A percentile compares a stretch with the other conserved stretches of the same genome.
These are phyloP conservation scores for Chaetops frenatus DNA, from an alignment of 2,113 vertebrate genomes.

Conservation along the genomic window DNA sequence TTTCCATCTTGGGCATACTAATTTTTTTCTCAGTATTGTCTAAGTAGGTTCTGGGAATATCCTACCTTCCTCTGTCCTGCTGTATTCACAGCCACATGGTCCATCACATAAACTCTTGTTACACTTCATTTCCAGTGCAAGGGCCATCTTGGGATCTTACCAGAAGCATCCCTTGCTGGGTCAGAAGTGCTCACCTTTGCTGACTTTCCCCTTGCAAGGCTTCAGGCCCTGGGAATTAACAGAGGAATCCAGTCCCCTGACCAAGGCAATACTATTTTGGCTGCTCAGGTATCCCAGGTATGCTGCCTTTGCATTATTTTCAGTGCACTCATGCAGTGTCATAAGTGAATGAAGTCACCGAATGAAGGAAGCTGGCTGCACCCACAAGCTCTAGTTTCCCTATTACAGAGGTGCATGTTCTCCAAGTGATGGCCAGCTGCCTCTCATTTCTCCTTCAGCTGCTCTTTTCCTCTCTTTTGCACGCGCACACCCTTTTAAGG, in stretches of 20 bases:
- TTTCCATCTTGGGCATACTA: background rate
- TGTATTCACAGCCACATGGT: background rate
- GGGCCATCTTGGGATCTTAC: background rate
- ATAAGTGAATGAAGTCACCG: background rate
- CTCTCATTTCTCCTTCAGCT: slow-evolving; percentile 19
- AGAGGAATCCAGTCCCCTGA: background rate
- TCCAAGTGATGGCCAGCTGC: background rate
- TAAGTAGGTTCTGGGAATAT: background rate
- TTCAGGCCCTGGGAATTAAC: background rate
- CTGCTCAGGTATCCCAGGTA: background rate
- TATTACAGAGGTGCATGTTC: background rate
- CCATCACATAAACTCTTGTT: background rate
- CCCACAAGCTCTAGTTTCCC: background rate
- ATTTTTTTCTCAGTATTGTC: background rate
- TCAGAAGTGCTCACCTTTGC: background rate
- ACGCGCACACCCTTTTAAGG: background rate
- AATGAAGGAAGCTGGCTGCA: background rate
- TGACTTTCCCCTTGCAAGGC: background rate
- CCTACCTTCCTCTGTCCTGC: background rate
- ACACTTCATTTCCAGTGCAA: background rate
- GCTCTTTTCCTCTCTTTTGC: background rate
- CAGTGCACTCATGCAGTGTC: background rate
- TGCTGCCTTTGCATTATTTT: background rate
- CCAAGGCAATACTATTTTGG: background rate
- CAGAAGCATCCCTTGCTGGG: background rate